phyloP scores from a whole-genome alignment of 2,888 invertebrate species.

The Cartodere bifasciata region DNA sequence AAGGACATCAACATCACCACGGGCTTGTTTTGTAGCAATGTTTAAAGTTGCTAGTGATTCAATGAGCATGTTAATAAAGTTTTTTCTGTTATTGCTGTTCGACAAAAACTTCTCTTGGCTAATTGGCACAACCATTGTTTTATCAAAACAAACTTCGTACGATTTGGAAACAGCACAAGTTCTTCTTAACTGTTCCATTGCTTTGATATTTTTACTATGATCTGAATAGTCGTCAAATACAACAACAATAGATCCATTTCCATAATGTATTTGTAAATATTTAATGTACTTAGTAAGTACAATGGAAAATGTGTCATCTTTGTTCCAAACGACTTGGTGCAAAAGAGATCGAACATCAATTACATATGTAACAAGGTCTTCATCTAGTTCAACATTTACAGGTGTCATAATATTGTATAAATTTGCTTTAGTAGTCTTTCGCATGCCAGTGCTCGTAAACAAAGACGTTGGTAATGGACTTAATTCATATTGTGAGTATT shows the following conservation, averaged over 20 bases:
- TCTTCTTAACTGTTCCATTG: conserved; percentile 27
- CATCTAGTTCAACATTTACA: conserved; percentile 8
- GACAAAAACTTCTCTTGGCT: conserved; percentile 20
- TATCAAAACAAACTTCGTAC: conserved; percentile 27
- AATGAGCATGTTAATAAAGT: conserved; percentile 23
- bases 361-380: conserved; percentile 12
- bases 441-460: conserved; percentile 17
- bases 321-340: conserved; percentile 13
- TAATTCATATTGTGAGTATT: conserved; percentile 17
- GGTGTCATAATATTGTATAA: conserved; percentile 15
- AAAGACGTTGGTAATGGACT: conserved; percentile 14
- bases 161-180: conserved; percentile 27
- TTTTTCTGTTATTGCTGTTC: conserved; percentile 19
- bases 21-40: conserved; percentile 28
- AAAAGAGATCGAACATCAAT: conserved; percentile 13
- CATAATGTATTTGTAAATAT: conserved; percentile 20
- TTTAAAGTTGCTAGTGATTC: conserved; percentile 26
- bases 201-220: conserved; percentile 27
- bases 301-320: conserved; percentile 10
- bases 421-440: conserved; percentile 18
- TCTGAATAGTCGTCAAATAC: conserved; percentile 26
- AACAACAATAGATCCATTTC: conserved; percentile 20
- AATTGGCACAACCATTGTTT: conserved; percentile 23
- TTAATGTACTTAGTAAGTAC: conserved; percentile 20
- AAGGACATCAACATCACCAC: conserved; percentile 29